A percentile compares a stretch with the other conserved stretches of the same genome.
Conservation (phyloP, 1,140 invertebrate genomes). For the Drosophila erecta region DNA sequence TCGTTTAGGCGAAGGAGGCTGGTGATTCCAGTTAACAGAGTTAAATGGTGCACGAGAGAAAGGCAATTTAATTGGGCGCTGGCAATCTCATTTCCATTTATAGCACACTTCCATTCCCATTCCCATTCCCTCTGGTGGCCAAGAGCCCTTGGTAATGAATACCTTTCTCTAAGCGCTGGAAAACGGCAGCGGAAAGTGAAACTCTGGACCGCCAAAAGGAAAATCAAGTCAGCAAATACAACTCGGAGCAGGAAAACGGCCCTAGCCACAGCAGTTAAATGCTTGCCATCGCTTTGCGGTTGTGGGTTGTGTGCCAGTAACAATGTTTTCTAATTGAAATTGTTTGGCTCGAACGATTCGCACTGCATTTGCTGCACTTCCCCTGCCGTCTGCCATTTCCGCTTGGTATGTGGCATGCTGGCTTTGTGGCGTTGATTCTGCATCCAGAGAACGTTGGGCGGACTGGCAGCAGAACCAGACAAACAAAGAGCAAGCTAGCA, state of each 20-base stretch:
- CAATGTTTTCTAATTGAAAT: slow-evolving; percentile 34
- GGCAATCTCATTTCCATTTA: slow-evolving; percentile 32
- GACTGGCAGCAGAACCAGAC: slow-evolving; percentile 38
- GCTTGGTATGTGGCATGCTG: not conserved
- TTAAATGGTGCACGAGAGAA: slow-evolving; percentile 44
- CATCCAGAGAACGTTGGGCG: slow-evolving; percentile 37
- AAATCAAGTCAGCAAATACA: slow-evolving; percentile 27
- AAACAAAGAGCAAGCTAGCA: slow-evolving; percentile 24
- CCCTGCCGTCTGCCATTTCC: slow-evolving; percentile 1
- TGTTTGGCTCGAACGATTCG: slow-evolving; percentile 2
- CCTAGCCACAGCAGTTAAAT: slow-evolving; percentile 1
- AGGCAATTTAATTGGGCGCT: slow-evolving; percentile 57
- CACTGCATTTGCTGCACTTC: not conserved
- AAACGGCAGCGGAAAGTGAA: slow-evolving; percentile 52
- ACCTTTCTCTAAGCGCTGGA: slow-evolving; percentile 48
- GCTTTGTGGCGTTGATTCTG: slow-evolving; percentile 14
- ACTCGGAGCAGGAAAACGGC: slow-evolving; percentile 10
- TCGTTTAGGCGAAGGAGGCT: slow-evolving; percentile 12
- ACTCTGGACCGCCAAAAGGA: slow-evolving; percentile 38
- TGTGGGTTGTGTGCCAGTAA: slow-evolving; percentile 11
- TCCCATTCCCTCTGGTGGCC: no score
- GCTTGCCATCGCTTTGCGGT: slow-evolving; percentile 27
- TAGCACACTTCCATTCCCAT: slow-evolving; percentile 5
- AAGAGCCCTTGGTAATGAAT: slow-evolving; percentile 57
- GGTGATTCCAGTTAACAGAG: slow-evolving; percentile 12